Evolutionary conservation across 2,113 vertebrate species (phyloP), one percentile per base, ranked within the genome.

Genomic region (Beaufortia kweichowensis): DNA sequence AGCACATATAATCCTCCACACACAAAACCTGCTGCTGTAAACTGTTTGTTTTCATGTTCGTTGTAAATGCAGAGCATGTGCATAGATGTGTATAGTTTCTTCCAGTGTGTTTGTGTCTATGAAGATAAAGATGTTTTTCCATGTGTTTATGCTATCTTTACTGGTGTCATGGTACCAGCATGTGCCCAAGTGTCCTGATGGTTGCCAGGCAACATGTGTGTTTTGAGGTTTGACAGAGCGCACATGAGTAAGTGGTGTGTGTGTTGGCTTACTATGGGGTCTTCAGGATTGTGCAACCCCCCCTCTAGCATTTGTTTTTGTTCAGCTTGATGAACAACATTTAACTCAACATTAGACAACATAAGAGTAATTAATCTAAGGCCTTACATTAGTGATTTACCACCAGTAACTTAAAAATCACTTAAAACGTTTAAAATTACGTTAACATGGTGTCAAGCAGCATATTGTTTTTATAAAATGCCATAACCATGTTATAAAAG

Each of bases 181-280:
- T 56, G 71, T 43, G 57, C 24, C 43, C 29, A 4, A 69, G 41
- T 76, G 67, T 83, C 21, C 11, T 35, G 35, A 39, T 57, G 70
- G 81, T 85, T 85, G 79, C 84, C 75, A 75, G 77, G 81, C 71
- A 83, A 83, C 84, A 61, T 19, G 65, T 70, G 65, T 81, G 26
- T 61, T 10, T 55, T 12, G 48, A 48, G 41, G 64, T 74, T 56
- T 65, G 55, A 70, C 69, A 43, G 75, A 77, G 72, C 70, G 67
- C 26, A 28, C 67, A 72, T 60, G 39, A 66, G 69, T 69, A n/a
- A n/a, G n/a, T n/a, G n/a, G 61, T 43, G 35, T 79, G 39, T 72
- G 79, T 17, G 69, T 71, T 60, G 46, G 67, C 71, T 80, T n/a
- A n/a, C 48, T 78, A 61, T 73, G 4, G 35, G 75, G 55, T 69